A percentile compares a stretch with the other conserved stretches of the same genome.
Conservation (phyloP, 2,888 invertebrate species). For the Acleris laterana region DNA sequence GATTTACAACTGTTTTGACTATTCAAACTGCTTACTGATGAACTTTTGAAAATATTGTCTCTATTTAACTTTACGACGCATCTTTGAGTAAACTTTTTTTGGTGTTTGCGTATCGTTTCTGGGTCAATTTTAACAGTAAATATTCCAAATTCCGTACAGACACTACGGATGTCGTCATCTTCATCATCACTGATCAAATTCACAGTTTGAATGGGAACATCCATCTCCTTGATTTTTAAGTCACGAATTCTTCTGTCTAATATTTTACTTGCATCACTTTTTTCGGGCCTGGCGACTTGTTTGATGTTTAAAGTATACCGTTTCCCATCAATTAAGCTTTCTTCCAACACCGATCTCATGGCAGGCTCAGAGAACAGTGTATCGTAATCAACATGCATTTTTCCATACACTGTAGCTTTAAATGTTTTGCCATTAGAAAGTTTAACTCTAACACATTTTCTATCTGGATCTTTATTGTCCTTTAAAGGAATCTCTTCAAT, state of each 20-base stretch:
- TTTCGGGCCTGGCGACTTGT: slow-evolving; percentile 48
- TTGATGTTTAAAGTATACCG: slow-evolving; percentile 64
- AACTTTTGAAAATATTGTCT: slow-evolving; percentile 40
- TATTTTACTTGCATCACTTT: slow-evolving; percentile 44
- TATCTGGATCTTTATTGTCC: slow-evolving; percentile 46
- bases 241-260: slow-evolving; percentile 49
- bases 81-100: slow-evolving; percentile 58
- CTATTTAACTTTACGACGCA: slow-evolving; percentile 55
- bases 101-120: slow-evolving; percentile 54
- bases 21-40: neutral
- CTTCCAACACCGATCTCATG: slow-evolving; percentile 56
- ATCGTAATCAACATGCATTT: slow-evolving; percentile 54
- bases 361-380: slow-evolving; percentile 59
- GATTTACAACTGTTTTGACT: slow-evolving; percentile 18
- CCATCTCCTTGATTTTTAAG: slow-evolving; percentile 41
- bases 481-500: slow-evolving; percentile 55
- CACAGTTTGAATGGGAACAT: slow-evolving; percentile 58
- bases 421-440: slow-evolving; percentile 64
- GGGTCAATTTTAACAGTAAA: slow-evolving; percentile 51
- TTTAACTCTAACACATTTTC: slow-evolving; percentile 58
- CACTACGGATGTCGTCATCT: slow-evolving; percentile 47
- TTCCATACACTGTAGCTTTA: slow-evolving; percentile 66
- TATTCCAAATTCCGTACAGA: slow-evolving; percentile 65
- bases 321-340: slow-evolving; percentile 50
- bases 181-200: slow-evolving; percentile 75